A percentile compares a stretch with the other conserved stretches of the same genome.
phyloP scores from a whole-genome alignment of 2,113 vertebrate genomes.

The Prolemur simus region DNA sequence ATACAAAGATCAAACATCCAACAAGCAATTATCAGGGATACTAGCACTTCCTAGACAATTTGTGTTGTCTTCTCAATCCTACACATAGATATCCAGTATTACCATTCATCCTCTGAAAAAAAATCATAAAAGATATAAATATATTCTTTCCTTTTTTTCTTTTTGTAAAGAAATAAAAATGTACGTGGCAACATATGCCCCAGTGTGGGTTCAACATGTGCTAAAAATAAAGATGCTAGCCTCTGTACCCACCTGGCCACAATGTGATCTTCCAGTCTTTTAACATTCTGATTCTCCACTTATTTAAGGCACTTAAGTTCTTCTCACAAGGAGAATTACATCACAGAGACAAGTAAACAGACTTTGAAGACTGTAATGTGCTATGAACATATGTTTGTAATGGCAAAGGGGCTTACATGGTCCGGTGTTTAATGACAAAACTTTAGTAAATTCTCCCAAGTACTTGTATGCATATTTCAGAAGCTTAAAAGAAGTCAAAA shows the following conservation, averaged over 20 bases:
- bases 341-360: background rate
- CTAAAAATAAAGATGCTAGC: background rate
- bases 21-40: background rate
- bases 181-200: background rate
- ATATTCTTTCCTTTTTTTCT: background rate
- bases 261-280: background rate
- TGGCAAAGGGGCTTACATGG: background rate
- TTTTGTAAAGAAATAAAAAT: background rate
- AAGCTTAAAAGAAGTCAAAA: background rate
- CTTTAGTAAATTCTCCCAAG: background rate
- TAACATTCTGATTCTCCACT: background rate
- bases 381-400: background rate
- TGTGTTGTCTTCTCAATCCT: too few relatives aligned
- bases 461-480: background rate
- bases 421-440: background rate
- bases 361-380: background rate
- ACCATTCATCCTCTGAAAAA: background rate
- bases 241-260: accelerated
- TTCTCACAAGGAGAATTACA: background rate
- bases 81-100: too few relatives aligned
- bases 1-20: background rate
- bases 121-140: background rate
- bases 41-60: accelerated
- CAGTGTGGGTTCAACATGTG: background rate
- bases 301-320: background rate